phyloP scores from a whole-genome alignment of 2,797 vertebrate species.

The Etheostoma perlongum region DNA sequence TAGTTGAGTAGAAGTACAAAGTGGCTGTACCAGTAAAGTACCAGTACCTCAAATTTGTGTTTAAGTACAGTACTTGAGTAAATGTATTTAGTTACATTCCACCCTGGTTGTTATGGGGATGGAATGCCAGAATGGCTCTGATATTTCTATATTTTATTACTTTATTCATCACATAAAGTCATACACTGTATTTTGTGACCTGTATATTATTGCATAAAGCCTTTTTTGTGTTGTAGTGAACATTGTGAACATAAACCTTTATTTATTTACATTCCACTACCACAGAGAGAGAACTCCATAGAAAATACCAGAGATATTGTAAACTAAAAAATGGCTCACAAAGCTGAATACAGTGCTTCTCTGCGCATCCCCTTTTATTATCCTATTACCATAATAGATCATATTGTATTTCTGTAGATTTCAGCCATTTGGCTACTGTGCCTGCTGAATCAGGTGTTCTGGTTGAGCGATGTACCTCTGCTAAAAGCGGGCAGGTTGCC shows the following conservation, averaged over 20 bases:
- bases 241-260: not conserved
- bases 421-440: slow-evolving; percentile 43
- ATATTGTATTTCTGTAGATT: slow-evolving; percentile 38
- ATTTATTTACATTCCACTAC: not conserved
- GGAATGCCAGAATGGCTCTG: not conserved
- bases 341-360: slow-evolving; percentile 17
- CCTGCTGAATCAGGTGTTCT: slow-evolving; percentile 66
- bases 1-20: too few relatives aligned
- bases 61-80: too few relatives aligned
- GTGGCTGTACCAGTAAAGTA: too few relatives aligned
- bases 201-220: not conserved
- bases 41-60: too few relatives aligned
- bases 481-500: slow-evolving; percentile 46
- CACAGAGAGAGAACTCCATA: not conserved
- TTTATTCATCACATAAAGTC: slow-evolving; percentile 2
- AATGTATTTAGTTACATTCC: too few relatives aligned
- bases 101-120: not conserved
- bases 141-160: not conserved
- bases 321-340: slow-evolving; percentile 14
- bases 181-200: slow-evolving; percentile 4
- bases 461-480: slow-evolving; percentile 33
- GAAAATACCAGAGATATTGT: slow-evolving; percentile 20
- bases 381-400: slow-evolving; percentile 54
- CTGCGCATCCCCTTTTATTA: slow-evolving; percentile 34
- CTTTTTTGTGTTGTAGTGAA: not conserved